A percentile compares a stretch with the other conserved stretches of the same genome.
Conservation (phyloP, 2,797 vertebrate genomes). For the Tenualosa ilisha region DNA sequence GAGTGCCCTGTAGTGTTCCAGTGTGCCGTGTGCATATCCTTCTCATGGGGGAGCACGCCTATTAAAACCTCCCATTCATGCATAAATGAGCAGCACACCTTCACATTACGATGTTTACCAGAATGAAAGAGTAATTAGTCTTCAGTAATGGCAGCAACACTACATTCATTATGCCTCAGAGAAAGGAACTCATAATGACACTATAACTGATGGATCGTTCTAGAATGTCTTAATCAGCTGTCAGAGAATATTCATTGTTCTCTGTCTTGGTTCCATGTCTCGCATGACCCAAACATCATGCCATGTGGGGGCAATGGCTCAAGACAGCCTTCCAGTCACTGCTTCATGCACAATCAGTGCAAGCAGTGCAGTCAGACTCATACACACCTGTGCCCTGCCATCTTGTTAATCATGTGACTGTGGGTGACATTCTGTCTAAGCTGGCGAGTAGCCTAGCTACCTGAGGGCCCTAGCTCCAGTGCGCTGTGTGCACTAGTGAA, state of each 20-base stretch:
- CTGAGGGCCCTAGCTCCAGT: background rate
- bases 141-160: slow-evolving; percentile 13
- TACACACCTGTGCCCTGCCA: background rate
- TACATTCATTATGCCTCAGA: slow-evolving; percentile 17
- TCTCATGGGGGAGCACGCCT: no score
- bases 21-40: background rate
- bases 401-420: background rate
- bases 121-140: slow-evolving; percentile 2
- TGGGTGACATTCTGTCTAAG: no score
- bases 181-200: slow-evolving; percentile 20
- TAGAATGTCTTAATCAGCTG: slow-evolving; percentile 16
- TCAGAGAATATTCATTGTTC: background rate
- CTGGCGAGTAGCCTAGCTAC: no score
- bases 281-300: background rate
- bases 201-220: slow-evolving; percentile 7
- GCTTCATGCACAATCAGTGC: background rate
- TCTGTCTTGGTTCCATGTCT: background rate
- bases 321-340: background rate
- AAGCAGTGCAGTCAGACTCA: no score
- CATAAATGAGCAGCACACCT: background rate
- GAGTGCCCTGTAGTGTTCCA: background rate
- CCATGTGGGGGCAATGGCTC: background rate
- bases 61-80: background rate
- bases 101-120: slow-evolving; percentile 4
- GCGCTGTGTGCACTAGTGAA: background rate